Conservation (phyloP, 2,797 vertebrate genomes). For the Columba guinea region DNA sequence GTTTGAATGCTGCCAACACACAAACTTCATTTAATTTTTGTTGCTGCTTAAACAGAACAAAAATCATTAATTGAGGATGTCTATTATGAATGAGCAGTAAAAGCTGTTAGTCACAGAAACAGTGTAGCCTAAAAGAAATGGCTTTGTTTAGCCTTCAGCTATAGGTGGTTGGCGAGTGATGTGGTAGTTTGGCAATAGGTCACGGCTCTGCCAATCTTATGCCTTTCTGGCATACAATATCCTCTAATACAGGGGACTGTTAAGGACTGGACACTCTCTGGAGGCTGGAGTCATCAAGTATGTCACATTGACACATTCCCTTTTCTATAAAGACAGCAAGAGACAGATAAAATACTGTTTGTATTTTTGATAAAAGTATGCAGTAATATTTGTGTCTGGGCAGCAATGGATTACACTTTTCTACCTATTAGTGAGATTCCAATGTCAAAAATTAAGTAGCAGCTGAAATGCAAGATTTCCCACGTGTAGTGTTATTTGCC, state of each 20-base stretch:
- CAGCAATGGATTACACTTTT: not conserved
- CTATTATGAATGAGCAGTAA: not conserved
- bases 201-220: not conserved
- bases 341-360: not conserved
- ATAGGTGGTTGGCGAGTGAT: not conserved
- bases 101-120: not conserved
- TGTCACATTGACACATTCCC: not conserved
- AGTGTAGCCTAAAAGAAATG: not conserved
- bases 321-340: not conserved
- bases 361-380: not conserved
- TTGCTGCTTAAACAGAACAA: not conserved
- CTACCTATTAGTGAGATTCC: not conserved
- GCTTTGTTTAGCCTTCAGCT: not conserved
- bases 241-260: not conserved
- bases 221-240: not conserved
- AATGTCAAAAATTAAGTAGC: not conserved
- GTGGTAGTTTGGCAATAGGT: not conserved
- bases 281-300: not conserved
- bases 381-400: not conserved
- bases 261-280: not conserved
- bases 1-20: not conserved
- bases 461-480: not conserved
- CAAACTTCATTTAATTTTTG: not conserved
- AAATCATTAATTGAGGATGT: not conserved
- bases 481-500: not conserved